Evolutionary conservation across 2,113 vertebrate species (phyloP), one percentile per base, ranked within the genome.

Genomic region (Electrona antarctica): DNA sequence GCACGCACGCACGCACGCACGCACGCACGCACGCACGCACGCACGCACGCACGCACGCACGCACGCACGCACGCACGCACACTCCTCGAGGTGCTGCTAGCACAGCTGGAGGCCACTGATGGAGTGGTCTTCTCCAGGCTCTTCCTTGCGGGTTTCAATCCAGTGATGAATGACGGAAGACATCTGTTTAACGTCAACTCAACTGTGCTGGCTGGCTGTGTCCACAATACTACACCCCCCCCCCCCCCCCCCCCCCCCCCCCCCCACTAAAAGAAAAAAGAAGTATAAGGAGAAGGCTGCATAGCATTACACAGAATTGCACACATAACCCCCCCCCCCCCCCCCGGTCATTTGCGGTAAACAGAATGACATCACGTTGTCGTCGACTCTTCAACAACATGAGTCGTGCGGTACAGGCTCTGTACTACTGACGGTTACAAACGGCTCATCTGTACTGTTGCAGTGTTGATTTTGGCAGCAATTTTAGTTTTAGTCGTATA

Each of bases 151-250:
- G 74, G 58, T 12, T 56, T 52, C 50, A 52, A 65, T 15, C 61
- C 60, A 66, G 41, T 67, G 33, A 73, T 51, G 64, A 65, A 71
- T 65, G 55, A 85, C 57, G 63, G 69, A 69, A 70, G 59, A 62
- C 71, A 73, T 81, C 45, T 80, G 64, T 8, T 1, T 57, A 67
- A 62, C 47, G 33, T 55, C 58, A 61, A 14, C 54, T 55, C 58
- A 61, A 14, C 54, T 2, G 49, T 65, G 15, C 7, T 69, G 29
- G 15, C 7, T 69, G 29, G 58, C 41, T 47, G 9, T 28, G 8
- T 51, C 46, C 50, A 47, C 46, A 63, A 63, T 14, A 63, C 33
- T n/a, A n/a, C n/a, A n/a, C n/a, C n/a, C n/a, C n/a, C n/a, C n/a
- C n/a, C n/a, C n/a, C n/a, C n/a, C n/a, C n/a, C n/a, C n/a, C n/a